Percentiles rank a stretch among this genome's conserved stretches.
These are phyloP conservation scores for Eueremaeus valkanovi DNA, from an alignment of 2,888 invertebrate species.

Conservation along the genomic window DNA sequence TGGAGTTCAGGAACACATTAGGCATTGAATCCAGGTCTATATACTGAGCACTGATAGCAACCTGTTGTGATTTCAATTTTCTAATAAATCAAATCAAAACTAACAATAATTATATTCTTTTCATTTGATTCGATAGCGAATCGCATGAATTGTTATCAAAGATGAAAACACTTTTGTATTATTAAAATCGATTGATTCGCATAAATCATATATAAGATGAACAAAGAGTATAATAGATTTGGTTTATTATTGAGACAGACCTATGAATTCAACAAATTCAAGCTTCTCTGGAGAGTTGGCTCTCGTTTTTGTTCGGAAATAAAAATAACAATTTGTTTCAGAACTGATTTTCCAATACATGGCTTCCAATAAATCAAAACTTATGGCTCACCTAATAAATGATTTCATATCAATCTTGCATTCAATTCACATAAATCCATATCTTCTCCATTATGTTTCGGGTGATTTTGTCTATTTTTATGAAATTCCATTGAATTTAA, in stretches of 20 bases:
- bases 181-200: conserved; percentile 5
- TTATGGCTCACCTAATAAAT: no score
- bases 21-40: no score
- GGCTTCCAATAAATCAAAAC: no score
- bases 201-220: neutral
- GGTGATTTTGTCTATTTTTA: no score
- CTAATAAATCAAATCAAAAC: neutral
- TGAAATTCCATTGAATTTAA: no score
- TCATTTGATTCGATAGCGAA: neutral
- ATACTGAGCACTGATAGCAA: no score
- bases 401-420: no score
- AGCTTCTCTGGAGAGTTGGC: neutral
- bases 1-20: no score
- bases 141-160: neutral
- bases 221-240: neutral
- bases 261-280: neutral
- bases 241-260: neutral
- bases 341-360: no score
- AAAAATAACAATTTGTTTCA: conserved; percentile 1
- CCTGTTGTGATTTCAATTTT: no score
- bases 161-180: conserved; percentile 15
- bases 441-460: no score
- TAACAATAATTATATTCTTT: neutral
- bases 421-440: no score
- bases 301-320: neutral